Evolutionary conservation across 2,113 vertebrate species (phyloP).

Genomic region (Phalacrocorax pelagicus): DNA sequence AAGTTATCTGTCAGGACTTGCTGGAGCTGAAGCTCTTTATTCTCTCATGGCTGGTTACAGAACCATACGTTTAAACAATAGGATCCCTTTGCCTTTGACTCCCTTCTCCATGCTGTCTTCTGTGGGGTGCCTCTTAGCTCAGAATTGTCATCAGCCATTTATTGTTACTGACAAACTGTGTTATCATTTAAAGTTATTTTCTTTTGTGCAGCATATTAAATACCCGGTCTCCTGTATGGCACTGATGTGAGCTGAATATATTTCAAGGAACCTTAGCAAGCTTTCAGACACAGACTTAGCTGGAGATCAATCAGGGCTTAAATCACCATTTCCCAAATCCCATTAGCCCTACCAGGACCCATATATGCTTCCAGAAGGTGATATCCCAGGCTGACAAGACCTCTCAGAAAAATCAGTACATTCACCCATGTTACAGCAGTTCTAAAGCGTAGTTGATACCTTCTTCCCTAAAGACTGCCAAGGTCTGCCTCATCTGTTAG

Average conservation of each 20-base stretch:
- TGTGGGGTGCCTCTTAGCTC: not conserved
- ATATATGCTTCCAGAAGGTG: not conserved
- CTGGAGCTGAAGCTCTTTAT: not conserved
- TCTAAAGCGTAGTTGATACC: not conserved
- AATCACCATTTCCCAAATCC: not conserved
- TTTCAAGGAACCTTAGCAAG: not conserved
- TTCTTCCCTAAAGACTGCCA: not conserved
- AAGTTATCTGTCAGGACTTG: not conserved
- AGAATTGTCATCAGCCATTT: not conserved
- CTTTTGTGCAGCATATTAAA: not conserved
- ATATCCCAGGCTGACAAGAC: not conserved
- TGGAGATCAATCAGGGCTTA: not conserved
- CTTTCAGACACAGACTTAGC: not conserved
- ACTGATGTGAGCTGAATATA: not conserved
- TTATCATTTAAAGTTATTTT: not conserved
- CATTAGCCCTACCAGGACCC: not conserved
- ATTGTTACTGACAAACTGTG: not conserved
- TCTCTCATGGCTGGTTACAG: not conserved
- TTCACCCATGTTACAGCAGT: not conserved
- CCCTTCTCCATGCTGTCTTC: not conserved
- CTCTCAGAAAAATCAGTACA: not conserved
- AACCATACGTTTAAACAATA: not conserved
- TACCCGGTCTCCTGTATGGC: not conserved
- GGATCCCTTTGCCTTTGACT: not conserved
- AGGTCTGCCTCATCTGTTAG: constrained; percentile 17